Evolutionary conservation across 2,888 invertebrate species (phyloP).

Genomic region (Chrysodeixis includens): DNA sequence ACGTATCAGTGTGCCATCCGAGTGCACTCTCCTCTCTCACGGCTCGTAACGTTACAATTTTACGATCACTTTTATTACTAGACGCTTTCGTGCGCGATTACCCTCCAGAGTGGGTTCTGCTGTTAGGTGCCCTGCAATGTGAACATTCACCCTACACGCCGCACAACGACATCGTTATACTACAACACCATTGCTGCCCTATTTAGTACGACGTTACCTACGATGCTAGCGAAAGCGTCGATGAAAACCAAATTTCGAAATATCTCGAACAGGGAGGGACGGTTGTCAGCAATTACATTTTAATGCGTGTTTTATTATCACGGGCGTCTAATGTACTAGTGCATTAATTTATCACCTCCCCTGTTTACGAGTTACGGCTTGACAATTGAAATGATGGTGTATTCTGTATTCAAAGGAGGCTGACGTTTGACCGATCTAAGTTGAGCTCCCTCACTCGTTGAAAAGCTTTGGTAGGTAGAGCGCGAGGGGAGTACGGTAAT

Average conservation of each 20-base stretch:
- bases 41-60: slow-evolving; percentile 88
- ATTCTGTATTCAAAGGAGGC: slow-evolving; percentile 79
- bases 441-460: slow-evolving; percentile 66
- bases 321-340: slow-evolving; percentile 85
- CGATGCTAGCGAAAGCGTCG: slow-evolving; percentile 43
- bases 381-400: slow-evolving; percentile 87
- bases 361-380: slow-evolving; percentile 85
- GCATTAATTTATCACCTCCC: slow-evolving; percentile 88
- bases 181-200: slow-evolving; percentile 69
- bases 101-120: slow-evolving; percentile 89
- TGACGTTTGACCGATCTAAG: slow-evolving; percentile 64
- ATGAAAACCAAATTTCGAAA: slow-evolving; percentile 56
- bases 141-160: slow-evolving; percentile 68
- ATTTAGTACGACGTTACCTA: neutral
- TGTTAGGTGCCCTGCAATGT: slow-evolving; percentile 82
- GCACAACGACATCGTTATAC: slow-evolving; percentile 58
- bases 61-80: slow-evolving; percentile 88
- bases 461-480: slow-evolving; percentile 54
- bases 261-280: slow-evolving; percentile 52
- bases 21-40: slow-evolving; percentile 85
- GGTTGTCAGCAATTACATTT: slow-evolving; percentile 86
- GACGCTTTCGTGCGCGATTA: slow-evolving; percentile 89
- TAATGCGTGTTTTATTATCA: slow-evolving; percentile 88
- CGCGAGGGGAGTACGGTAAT: slow-evolving; percentile 52
- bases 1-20: slow-evolving; percentile 85